A percentile compares a stretch with the other conserved stretches of the same genome.
phyloP scores from a whole-genome alignment of 1,140 invertebrate species.

The Temnothorax curvispinosus region DNA sequence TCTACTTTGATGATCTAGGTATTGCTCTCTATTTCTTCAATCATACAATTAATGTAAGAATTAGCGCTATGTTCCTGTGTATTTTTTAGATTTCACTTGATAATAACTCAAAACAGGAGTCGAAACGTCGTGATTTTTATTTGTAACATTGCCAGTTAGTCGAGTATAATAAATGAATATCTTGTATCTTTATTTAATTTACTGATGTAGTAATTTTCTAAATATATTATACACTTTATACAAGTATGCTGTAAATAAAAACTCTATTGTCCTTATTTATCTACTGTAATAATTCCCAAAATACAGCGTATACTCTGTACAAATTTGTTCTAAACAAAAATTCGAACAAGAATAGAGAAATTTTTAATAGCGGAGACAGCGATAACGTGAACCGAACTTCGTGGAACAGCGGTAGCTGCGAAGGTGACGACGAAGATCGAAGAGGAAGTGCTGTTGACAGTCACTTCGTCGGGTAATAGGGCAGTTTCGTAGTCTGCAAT shows the following conservation, averaged over 20 bases:
- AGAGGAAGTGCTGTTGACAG: conserved; percentile 62
- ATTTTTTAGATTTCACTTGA: too few species aligned
- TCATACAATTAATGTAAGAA: too few species aligned
- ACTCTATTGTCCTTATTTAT: too few species aligned
- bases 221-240: background rate
- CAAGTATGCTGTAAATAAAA: background rate
- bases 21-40: too few species aligned
- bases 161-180: too few species aligned
- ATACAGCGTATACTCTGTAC: background rate
- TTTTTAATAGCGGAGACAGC: background rate
- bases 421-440: conserved; percentile 50
- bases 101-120: too few species aligned
- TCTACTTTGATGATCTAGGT: too few species aligned
- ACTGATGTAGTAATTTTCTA: background rate
- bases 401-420: background rate
- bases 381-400: conserved; percentile 5
- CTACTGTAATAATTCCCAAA: too few species aligned
- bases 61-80: too few species aligned
- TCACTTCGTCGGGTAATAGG: conserved; percentile 77
- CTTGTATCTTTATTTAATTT: background rate
- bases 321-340: background rate
- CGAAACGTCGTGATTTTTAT: too few species aligned
- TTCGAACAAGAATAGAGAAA: background rate
- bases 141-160: too few species aligned
- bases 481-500: conserved; percentile 78